These are phyloP conservation scores for Auanema sp. DNA, from an alignment of 2,888 invertebrate genomes.

Conservation along the genomic window DNA sequence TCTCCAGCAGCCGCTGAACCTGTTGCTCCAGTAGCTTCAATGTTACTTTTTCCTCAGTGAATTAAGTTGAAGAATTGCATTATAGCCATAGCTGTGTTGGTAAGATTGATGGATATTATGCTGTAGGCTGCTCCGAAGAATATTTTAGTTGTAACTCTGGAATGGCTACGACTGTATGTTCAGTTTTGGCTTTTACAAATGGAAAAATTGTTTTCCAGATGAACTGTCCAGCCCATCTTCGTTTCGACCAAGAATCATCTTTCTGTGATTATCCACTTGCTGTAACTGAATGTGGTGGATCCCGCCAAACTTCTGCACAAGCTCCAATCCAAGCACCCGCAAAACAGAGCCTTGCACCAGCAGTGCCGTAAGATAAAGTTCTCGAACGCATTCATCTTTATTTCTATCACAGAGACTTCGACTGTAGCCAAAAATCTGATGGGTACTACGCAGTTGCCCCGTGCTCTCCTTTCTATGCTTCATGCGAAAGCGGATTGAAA, in stretches of 20 bases:
- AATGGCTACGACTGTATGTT: slow-evolving; percentile 19
- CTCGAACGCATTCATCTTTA: neutral
- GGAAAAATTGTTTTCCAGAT: no score
- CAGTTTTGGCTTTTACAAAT: no score
- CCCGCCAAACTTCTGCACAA: neutral
- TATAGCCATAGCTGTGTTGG: slow-evolving; percentile 28
- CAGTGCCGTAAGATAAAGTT: neutral
- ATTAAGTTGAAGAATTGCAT: no score
- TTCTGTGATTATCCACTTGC: no score
- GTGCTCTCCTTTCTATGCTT: neutral
- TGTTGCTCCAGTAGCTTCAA: no score
- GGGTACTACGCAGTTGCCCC: neutral
- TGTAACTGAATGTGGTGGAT: no score
- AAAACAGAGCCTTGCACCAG: neutral
- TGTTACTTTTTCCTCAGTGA: no score
- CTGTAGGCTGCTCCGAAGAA: slow-evolving; percentile 34
- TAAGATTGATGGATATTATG: slow-evolving; percentile 46
- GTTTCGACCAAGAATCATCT: no score
- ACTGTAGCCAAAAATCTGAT: neutral
- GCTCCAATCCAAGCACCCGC: no score
- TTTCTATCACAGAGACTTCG: neutral
- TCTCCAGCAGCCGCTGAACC: no score
- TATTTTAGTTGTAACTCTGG: slow-evolving; percentile 46
- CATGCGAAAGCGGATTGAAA: neutral
- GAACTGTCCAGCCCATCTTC: no score